These are phyloP conservation scores for Chelon auratus DNA, from an alignment of 2,797 vertebrate species.

Conservation along the genomic window DNA sequence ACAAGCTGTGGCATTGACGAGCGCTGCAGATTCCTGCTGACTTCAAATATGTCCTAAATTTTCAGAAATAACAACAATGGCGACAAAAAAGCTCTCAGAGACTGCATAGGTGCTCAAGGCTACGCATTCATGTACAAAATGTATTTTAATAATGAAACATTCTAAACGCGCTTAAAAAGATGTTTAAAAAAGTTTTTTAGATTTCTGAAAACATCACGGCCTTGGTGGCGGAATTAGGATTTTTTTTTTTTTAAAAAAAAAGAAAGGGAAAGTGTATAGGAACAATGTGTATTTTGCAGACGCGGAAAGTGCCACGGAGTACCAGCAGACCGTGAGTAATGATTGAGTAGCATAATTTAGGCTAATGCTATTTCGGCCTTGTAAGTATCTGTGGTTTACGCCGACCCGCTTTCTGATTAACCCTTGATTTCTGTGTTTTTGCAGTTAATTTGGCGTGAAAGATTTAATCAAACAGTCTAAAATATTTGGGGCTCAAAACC, in stretches of 20 bases:
- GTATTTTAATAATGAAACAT: conserved; percentile 21
- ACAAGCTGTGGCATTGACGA: conserved; percentile 5
- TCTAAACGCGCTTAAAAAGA: conserved; percentile 28
- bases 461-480: conserved; percentile 31
- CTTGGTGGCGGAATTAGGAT: conserved; percentile 20
- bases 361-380: conserved; percentile 35
- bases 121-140: conserved; percentile 17
- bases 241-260: background rate
- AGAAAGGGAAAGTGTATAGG: background rate
- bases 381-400: conserved; percentile 12
- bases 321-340: conserved; percentile 21
- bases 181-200: conserved; percentile 10
- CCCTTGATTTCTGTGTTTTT: conserved; percentile 42
- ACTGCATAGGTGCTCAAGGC: conserved; percentile 28
- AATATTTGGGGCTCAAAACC: conserved; percentile 2
- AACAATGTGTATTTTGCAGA: conserved; percentile 24
- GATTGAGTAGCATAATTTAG: conserved; percentile 41
- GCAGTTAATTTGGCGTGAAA: conserved; percentile 37
- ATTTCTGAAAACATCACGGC: conserved; percentile 37
- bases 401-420: conserved; percentile 39
- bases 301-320: conserved; percentile 1
- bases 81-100: conserved; percentile 24
- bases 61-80: conserved; percentile 32
- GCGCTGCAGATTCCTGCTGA: conserved; percentile 4
- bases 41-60: conserved; percentile 7